Conservation (phyloP, 2,888 invertebrate genomes). For the Parnassius apollo region DNA sequence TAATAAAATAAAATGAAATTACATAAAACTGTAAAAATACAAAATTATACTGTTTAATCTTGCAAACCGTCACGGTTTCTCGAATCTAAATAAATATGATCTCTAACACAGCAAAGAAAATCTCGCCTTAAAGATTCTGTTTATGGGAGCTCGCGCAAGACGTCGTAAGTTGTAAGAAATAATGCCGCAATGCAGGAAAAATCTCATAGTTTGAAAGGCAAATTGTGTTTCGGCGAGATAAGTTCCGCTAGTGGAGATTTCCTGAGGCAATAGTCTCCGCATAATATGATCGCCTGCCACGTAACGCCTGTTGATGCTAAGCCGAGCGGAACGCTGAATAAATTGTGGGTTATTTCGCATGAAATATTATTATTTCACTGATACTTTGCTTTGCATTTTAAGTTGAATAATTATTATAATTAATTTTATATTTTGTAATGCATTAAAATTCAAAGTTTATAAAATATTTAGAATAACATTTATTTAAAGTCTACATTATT, state of each 20-base stretch:
- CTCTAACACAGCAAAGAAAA: constrained; percentile 16
- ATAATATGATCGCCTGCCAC: constrained; percentile 42
- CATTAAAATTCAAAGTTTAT: no score
- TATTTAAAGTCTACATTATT: no score
- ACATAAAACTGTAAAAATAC: no score
- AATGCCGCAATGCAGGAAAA: constrained; percentile 46
- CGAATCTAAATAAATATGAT: constrained; percentile 16
- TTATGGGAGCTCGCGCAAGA: constrained; percentile 12
- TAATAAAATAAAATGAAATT: no score
- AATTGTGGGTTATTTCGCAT: neutral
- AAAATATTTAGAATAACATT: no score
- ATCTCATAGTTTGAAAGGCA: constrained; percentile 55
- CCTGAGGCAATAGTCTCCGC: constrained; percentile 39
- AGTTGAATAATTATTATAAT: no score
- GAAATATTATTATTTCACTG: neutral
- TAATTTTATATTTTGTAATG: no score
- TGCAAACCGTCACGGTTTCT: neutral
- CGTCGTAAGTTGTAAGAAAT: constrained; percentile 51
- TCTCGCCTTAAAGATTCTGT: constrained; percentile 21
- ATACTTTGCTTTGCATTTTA: no score
- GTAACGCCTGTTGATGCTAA: constrained; percentile 11
- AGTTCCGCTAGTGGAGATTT: constrained; percentile 34
- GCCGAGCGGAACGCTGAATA: constrained; percentile 21
- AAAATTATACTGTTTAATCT: neutral
- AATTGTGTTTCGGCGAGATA: constrained; percentile 48